A percentile compares a stretch with the other conserved stretches of the same genome.
Evolutionary conservation across 1,140 invertebrate species (phyloP).

Genomic region (Megathymus violae): DNA sequence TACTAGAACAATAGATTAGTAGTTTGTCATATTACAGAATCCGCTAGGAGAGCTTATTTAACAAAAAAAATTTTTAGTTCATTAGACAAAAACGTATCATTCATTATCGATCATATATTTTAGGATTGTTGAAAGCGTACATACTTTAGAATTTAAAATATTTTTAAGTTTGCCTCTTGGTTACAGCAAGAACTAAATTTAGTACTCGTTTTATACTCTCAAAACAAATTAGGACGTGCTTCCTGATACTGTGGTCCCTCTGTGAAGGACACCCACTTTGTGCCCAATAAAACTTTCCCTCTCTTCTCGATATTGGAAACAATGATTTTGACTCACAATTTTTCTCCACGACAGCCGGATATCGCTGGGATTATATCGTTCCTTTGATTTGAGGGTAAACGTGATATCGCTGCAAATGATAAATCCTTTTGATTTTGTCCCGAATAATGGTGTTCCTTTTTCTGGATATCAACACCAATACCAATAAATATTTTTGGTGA

Average conservation of each 20-base stretch:
- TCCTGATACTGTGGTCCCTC: conserved; percentile 57
- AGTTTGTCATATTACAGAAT: too few relatives aligned
- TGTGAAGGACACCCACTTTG: conserved; percentile 78
- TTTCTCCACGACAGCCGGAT: conserved; percentile 58
- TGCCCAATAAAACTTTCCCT: conserved; percentile 78
- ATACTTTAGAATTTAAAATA: too few relatives aligned
- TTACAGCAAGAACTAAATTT: not conserved
- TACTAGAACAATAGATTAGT: too few relatives aligned
- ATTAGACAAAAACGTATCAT: too few relatives aligned
- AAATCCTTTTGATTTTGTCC: conserved; percentile 37
- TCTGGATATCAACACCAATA: conserved; percentile 18
- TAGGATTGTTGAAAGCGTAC: too few relatives aligned
- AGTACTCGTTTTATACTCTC: too few relatives aligned
- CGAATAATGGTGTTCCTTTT: conserved; percentile 26
- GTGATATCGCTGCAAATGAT: conserved; percentile 66
- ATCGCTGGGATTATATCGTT: conserved; percentile 62
- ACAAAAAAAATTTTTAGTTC: too few relatives aligned
- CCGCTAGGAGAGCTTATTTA: too few relatives aligned
- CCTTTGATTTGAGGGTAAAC: conserved; percentile 72
- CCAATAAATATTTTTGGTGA: too few relatives aligned
- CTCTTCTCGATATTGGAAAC: conserved; percentile 74
- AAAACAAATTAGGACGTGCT: too few relatives aligned
- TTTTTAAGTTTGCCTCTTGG: too few relatives aligned
- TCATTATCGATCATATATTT: too few relatives aligned
- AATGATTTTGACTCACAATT: conserved; percentile 75